phyloP scores from a whole-genome alignment of 1,140 invertebrate genomes.

The Drosophila subpulchrella region DNA sequence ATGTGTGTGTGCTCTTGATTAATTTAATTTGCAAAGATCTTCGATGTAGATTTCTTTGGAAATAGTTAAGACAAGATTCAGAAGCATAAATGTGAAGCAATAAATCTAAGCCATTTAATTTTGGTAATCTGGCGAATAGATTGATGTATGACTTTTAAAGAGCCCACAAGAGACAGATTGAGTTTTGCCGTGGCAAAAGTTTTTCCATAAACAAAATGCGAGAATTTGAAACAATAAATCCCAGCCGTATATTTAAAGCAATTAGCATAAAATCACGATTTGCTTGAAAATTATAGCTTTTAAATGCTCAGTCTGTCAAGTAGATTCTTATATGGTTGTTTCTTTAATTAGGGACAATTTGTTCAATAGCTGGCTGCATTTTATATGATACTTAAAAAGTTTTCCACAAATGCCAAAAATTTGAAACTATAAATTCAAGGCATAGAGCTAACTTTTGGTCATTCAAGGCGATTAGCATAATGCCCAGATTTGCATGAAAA shows the following conservation, averaged over 20 bases:
- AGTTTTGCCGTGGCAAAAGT: background rate
- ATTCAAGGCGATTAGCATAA: conserved; percentile 20
- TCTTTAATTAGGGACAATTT: conserved; percentile 9
- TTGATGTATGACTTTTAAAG: background rate
- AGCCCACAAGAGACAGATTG: background rate
- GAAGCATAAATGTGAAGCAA: background rate
- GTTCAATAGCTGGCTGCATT: conserved; percentile 1
- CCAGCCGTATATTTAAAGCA: conserved; percentile 2
- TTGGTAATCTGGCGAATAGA: conserved; percentile 1
- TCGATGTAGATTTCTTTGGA: background rate
- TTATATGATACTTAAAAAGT: conserved; percentile 15
- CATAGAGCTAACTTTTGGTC: conserved; percentile 4
- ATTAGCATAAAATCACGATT: conserved; percentile 48
- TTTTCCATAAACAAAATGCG: conserved; percentile 10
- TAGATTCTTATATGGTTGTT: conserved; percentile 8
- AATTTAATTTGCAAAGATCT: conserved; percentile 18
- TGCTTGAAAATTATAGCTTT: conserved; percentile 48
- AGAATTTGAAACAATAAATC: conserved; percentile 18
- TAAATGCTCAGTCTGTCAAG: conserved; percentile 32
- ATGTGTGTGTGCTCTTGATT: conserved; percentile 14
- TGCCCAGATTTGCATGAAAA: conserved; percentile 21
- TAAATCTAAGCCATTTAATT: background rate
- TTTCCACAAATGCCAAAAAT: conserved; percentile 42
- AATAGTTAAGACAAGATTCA: background rate
- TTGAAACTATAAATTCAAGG: conserved; percentile 39